Conservation (phyloP, 2,797 vertebrate species). For the Phataginus tetradactyla region DNA sequence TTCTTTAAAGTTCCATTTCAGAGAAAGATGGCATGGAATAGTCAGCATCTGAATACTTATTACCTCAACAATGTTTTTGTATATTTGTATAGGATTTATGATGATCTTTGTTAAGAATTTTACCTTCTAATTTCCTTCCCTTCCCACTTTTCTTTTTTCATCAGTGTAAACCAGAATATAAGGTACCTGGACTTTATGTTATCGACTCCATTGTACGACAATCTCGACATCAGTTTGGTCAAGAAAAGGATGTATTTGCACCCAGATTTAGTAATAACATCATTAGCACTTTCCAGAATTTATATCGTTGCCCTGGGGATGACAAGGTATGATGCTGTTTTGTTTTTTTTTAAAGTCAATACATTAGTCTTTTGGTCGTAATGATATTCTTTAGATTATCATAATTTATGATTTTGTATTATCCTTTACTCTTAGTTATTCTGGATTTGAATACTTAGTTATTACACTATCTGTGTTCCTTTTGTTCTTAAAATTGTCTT, state of each 20-base stretch:
- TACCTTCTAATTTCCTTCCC: constrained; percentile 16
- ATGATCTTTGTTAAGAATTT: constrained; percentile 34
- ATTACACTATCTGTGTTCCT: not conserved
- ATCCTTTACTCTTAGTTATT: constrained; percentile 3
- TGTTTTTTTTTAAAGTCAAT: not conserved
- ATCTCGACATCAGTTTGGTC: constrained; percentile 98
- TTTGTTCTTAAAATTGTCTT: constrained; percentile 16
- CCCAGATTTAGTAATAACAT: constrained; percentile 99
- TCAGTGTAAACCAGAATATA: constrained; percentile 99
- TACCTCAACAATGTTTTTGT: not conserved
- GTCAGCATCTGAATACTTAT: not conserved
- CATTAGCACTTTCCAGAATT: constrained; percentile 97
- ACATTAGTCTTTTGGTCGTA: not conserved
- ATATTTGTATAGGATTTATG: not conserved
- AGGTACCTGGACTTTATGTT: constrained; percentile 98
- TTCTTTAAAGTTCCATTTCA: not conserved
- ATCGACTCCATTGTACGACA: constrained; percentile 99
- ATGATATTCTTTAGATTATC: not conserved
- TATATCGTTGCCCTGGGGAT: constrained; percentile 98
- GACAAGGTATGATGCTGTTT: constrained; percentile 93
- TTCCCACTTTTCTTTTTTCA: constrained; percentile 54
- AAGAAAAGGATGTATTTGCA: constrained; percentile 98
- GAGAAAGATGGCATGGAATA: not conserved
- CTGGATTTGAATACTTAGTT: constrained; percentile 6
- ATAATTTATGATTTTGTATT: not conserved